Conservation (phyloP, 2,888 invertebrate genomes). For the Luperina testacea region DNA sequence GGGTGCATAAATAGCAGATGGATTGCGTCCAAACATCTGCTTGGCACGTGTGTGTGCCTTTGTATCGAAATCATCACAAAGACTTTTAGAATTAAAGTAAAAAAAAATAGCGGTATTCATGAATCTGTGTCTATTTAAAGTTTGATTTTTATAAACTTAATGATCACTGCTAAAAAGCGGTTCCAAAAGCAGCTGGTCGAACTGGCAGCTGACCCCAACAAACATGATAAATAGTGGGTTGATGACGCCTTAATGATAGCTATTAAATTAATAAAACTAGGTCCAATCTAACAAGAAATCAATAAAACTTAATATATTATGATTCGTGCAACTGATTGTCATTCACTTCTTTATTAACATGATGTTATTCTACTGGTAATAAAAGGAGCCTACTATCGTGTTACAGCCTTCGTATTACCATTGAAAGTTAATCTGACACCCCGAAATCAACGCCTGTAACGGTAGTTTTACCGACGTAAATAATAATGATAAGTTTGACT, state of each 20-base stretch:
- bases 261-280: constrained; percentile 52
- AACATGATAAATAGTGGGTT: constrained; percentile 26
- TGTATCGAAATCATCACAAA: constrained; percentile 43
- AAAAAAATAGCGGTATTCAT: constrained; percentile 50
- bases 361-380: constrained; percentile 25
- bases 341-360: constrained; percentile 42
- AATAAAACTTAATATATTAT: constrained; percentile 36
- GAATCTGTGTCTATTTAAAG: constrained; percentile 43
- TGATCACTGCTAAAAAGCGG: constrained; percentile 38
- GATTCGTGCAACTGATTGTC: constrained; percentile 37
- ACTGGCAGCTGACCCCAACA: constrained; percentile 53
- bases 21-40: constrained; percentile 80
- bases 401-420: constrained; percentile 40
- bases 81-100: constrained; percentile 14
- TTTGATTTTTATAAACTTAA: constrained; percentile 54
- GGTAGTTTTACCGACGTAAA: constrained; percentile 47
- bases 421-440: constrained; percentile 43
- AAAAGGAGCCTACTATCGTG: constrained; percentile 36
- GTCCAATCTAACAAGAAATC: constrained; percentile 28
- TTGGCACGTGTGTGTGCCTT: constrained; percentile 78
- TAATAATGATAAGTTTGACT: constrained; percentile 47
- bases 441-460: constrained; percentile 43
- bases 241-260: constrained; percentile 46
- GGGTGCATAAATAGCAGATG: constrained; percentile 74
- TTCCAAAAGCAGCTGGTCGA: constrained; percentile 46